Evolutionary conservation across 1,140 invertebrate genomes (phyloP).

Genomic region (Bombus confusus): DNA sequence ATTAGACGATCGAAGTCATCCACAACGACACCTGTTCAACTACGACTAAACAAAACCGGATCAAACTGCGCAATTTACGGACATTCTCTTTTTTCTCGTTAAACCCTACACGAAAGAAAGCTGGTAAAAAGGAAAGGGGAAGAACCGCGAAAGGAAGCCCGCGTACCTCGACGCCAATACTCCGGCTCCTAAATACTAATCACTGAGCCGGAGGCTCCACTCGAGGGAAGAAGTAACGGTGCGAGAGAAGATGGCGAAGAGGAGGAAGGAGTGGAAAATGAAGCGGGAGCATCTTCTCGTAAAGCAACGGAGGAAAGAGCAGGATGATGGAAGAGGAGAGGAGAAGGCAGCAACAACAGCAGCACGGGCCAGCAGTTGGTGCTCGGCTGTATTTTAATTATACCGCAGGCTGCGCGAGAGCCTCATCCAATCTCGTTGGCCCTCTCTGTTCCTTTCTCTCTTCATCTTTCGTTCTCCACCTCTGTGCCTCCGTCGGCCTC

Average conservation of each 20-base stretch:
- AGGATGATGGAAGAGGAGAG: slow-evolving; percentile 55
- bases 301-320: slow-evolving; percentile 68
- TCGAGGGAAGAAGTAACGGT: slow-evolving; percentile 38
- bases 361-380: slow-evolving; percentile 72
- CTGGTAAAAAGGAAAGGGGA: not conserved
- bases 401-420: slow-evolving; percentile 54
- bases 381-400: slow-evolving; percentile 79
- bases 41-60: not conserved
- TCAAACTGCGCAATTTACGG: not conserved
- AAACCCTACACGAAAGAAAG: not conserved
- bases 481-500: slow-evolving; percentile 33
- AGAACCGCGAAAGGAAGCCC: not conserved
- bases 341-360: slow-evolving; percentile 62
- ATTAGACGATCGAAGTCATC: no score
- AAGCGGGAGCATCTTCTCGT: not conserved
- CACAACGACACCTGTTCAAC: no score
- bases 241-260: slow-evolving; percentile 16
- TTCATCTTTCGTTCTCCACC: slow-evolving; percentile 47
- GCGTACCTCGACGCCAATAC: not conserved
- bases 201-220: slow-evolving; percentile 40
- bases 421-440: slow-evolving; percentile 68
- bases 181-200: not conserved
- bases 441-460: slow-evolving; percentile 29
- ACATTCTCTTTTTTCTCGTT: not conserved
- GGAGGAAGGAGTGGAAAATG: slow-evolving; percentile 45